These are phyloP conservation scores for Diacarnus erythraeanus DNA, from an alignment of 37 sponge, comb jelly and placozoan genomes.

Conservation along the genomic window DNA sequence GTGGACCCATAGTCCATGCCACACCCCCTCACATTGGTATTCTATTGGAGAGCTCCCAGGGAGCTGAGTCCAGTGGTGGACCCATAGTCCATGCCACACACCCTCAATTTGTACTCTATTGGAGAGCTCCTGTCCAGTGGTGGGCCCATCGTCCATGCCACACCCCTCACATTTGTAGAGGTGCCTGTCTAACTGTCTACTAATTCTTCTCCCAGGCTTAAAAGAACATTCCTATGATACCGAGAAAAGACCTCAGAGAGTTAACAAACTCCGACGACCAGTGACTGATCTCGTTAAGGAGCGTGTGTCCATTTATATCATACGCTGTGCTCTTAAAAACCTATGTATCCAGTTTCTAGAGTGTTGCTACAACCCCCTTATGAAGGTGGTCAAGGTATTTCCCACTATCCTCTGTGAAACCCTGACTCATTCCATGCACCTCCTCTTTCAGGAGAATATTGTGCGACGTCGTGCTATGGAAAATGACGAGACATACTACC, in stretches of 20 bases:
- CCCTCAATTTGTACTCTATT: no score
- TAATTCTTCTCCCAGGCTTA: conserved; percentile 31
- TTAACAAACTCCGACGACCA: conserved; percentile 43
- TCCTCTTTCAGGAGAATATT: conserved; percentile 70
- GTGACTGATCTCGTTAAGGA: conserved; percentile 36
- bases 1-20: no score
- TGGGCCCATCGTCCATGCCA: no score
- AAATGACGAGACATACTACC: conserved; percentile 95
- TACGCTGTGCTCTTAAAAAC: conserved; percentile 70
- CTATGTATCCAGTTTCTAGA: conserved; percentile 83
- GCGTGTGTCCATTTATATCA: conserved; percentile 79
- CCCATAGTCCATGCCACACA: no score
- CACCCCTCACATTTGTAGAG: no score
- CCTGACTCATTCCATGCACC: background rate
- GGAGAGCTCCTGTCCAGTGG: no score
- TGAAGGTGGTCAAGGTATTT: conserved; percentile 77
- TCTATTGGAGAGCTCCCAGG: no score
- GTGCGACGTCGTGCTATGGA: conserved; percentile 72
- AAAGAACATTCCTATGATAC: conserved; percentile 65
- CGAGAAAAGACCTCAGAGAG: conserved; percentile 72
- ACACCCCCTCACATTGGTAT: background rate
- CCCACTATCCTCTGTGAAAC: background rate
- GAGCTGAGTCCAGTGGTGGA: no score
- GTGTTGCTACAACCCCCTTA: conserved; percentile 88
- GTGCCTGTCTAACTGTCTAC: no score